phyloP scores from a whole-genome alignment of 1,140 invertebrate species.

The Varroa destructor region DNA sequence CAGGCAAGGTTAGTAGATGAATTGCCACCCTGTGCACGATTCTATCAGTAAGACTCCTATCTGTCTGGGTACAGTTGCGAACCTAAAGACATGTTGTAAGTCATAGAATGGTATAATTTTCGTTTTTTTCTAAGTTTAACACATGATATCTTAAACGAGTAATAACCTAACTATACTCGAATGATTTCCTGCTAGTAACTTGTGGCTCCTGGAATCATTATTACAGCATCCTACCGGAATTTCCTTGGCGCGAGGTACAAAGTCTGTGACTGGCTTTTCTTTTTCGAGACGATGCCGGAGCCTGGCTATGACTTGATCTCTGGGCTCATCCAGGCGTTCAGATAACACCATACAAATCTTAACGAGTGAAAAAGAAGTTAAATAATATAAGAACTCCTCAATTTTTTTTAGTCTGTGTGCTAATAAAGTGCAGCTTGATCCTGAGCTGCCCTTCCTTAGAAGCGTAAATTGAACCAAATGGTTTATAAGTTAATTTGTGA shows the following conservation, averaged over 20 bases:
- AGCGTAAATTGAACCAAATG: too few relatives aligned
- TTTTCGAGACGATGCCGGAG: not conserved
- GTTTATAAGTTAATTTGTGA: too few relatives aligned
- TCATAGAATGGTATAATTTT: constrained; percentile 18
- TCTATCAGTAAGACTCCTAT: constrained; percentile 49
- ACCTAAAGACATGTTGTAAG: constrained; percentile 41
- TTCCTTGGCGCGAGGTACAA: constrained; percentile 12
- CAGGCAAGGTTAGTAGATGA: too few relatives aligned
- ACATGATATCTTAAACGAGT: constrained; percentile 47
- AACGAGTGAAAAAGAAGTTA: too few relatives aligned
- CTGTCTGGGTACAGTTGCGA: constrained; percentile 71
- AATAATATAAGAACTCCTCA: too few relatives aligned
- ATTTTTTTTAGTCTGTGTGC: too few relatives aligned
- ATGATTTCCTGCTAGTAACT: not conserved
- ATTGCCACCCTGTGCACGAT: constrained; percentile 52
- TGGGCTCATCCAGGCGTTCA: not conserved
- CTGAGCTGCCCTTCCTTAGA: too few relatives aligned
- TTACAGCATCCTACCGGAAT: constrained; percentile 15
- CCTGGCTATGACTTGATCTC: not conserved
- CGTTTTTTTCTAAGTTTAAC: too few relatives aligned
- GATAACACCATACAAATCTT: not conserved
- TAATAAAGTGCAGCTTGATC: too few relatives aligned
- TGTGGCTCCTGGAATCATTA: not conserved
- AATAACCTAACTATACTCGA: constrained; percentile 50
- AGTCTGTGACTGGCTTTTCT: not conserved